Base-by-base conservation (phyloP, 2,113 vertebrate genomes). In the Channa maculata region DNA sequence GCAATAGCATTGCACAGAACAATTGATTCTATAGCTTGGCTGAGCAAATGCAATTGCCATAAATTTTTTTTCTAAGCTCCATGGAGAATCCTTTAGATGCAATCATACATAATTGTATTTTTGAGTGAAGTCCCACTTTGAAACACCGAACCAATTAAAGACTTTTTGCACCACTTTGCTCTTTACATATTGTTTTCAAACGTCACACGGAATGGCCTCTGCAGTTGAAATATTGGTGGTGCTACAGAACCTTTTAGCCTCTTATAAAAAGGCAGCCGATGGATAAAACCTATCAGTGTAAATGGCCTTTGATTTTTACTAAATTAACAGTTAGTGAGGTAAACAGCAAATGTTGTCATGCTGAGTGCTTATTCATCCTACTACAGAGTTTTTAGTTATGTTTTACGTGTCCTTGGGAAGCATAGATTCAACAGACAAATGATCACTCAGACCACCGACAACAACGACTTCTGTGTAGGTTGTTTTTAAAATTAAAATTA, bases 301-400 rank as follows among this genome's bases (percentile, higher is more conserved):
- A 90, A 90, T 71, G 75, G 82, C 48, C 43, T 51, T 2, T 76
- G 82, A 84, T 87, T 89, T 84, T 76, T 50, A 44, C 54, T 67
- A 48, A 69, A 62, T n/a, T 59, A 62, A 43, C 69, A 57, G 71
- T 89, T 86, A 62, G 51, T 7, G 72, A 80, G 90, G 83, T 91
- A 76, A 81, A 90, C 62, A 55, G 68, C 53, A n/a, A n/a, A n/a
- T n/a, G n/a, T n/a, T n/a, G n/a, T n/a, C n/a, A n/a, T n/a, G n/a
- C n/a, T n/a, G n/a, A n/a, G n/a, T n/a, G n/a, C n/a, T n/a, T n/a
- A n/a, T n/a, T n/a, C n/a, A n/a, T n/a, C n/a, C n/a, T n/a, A n/a
- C n/a, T n/a, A n/a, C n/a, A 37, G 69, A 67, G 48, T 70, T 59
- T 13, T 71, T 64, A 67, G 73, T 68, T 24, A 38, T 43, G 44